Evolutionary conservation across 2,113 vertebrate species (phyloP), one percentile per base, ranked within the genome.

Genomic region (Lethenteron reissneri): DNA sequence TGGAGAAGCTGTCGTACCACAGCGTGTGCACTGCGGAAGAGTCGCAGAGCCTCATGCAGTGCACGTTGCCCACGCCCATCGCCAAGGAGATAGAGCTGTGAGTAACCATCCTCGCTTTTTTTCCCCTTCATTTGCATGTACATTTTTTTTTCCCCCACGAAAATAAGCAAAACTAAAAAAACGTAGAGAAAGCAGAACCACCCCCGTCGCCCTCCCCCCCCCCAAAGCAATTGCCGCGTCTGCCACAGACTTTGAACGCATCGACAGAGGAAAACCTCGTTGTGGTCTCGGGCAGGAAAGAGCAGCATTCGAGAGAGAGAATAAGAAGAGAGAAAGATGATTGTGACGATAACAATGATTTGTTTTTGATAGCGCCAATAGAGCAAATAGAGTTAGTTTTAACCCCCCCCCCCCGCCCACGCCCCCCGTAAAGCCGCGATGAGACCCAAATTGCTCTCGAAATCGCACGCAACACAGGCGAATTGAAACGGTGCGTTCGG

Each of bases 1-100:
- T 99, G 90, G 94, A 99, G 77, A 99, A 99, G 74, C 83, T 99
- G 59, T 94, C 94, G 10, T 99, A 99, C 76, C 94, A 99, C 75
- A 99, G 88, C 80, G 86, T 97, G 76, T 99, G 94, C 76, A 92
- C 94, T 3, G 84, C 86, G 1, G 94, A 99, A 76, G 94, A 99
- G 78, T 95, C 87, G 87, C 88, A 92, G 78, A 87, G 84, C 75
- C 89, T 99, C 69, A 86, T 88, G 79, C 82, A 78, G 71, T 87
- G 90, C 78, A 84, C 77, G 71, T 85, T 99, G 64, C 87, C 92
- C 5, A 56, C 77, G 12, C 83, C 83, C 57, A 84, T 99, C 76
- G 88, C 85, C 81, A 89, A 88, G 79, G 94, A 97, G 75, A 85
- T 99, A 11, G 92, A 99, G 77, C 76, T 84, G 94, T 97, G 80